phyloP scores from a whole-genome alignment of 1,140 invertebrate genomes.

The Telenomus remus region DNA sequence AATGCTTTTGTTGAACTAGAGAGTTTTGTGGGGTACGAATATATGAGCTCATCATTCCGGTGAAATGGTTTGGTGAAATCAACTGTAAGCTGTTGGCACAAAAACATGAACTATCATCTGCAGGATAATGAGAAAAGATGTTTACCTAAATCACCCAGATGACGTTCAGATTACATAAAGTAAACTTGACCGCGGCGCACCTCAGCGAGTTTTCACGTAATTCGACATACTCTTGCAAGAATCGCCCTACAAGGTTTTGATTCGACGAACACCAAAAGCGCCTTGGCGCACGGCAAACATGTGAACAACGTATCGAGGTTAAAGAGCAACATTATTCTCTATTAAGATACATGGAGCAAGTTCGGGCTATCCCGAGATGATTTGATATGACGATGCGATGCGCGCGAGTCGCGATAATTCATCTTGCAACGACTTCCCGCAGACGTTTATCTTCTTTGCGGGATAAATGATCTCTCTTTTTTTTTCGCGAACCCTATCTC shows the following conservation, averaged over 20 bases:
- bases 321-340: constrained; percentile 48
- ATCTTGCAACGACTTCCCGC: constrained; percentile 64
- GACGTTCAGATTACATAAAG: constrained; percentile 45
- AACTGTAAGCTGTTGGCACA: constrained; percentile 11
- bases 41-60: background rate
- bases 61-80: constrained; percentile 14
- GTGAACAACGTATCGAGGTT: constrained; percentile 47
- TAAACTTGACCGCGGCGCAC: constrained; percentile 41
- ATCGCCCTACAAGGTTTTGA: constrained; percentile 38
- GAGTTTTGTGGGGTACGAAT: no score
- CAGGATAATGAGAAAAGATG: constrained; percentile 24
- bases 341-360: constrained; percentile 50
- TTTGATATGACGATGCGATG: constrained; percentile 64
- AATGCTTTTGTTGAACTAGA: no score
- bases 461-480: constrained; percentile 51
- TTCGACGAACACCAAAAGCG: constrained; percentile 42
- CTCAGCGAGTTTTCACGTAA: constrained; percentile 47
- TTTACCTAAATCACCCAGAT: constrained; percentile 47
- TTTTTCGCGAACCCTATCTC: constrained; percentile 22
- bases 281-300: constrained; percentile 27
- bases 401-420: constrained; percentile 61
- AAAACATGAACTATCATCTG: constrained; percentile 1
- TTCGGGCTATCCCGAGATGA: constrained; percentile 56
- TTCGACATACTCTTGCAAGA: constrained; percentile 35
- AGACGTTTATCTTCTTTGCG: constrained; percentile 65